Evolutionary conservation across 37 sponge, comb jelly and placozoan species (phyloP), one percentile per base, ranked within the genome.

Genomic region (Crambe crambe): DNA sequence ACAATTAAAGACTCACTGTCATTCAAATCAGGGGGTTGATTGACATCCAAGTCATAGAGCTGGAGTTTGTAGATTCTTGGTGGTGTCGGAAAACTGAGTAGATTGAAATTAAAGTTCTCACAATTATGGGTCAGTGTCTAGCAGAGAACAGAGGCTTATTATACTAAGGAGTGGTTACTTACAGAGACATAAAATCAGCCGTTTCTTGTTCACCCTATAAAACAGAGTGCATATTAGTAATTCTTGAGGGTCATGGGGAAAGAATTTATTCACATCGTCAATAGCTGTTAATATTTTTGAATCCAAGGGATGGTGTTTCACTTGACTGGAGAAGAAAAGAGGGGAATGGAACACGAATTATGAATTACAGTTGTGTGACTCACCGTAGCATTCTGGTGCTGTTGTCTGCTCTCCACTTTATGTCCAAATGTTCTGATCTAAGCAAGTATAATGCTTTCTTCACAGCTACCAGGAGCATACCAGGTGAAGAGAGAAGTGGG

Each of bases 61-160:
- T 81, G 81, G 1, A 81, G 40, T 58, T 72, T 69, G 35, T 69
- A 69, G 5, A 70, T 65, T 22, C 47, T 68, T n/a, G n/a, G n/a
- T n/a, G n/a, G n/a, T n/a, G n/a, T n/a, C n/a, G n/a, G n/a, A n/a
- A n/a, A n/a, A n/a, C n/a, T n/a, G n/a, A n/a, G n/a, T n/a, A n/a
- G n/a, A n/a, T n/a, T n/a, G n/a, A n/a, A n/a, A n/a, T n/a, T n/a
- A n/a, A n/a, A n/a, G n/a, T n/a, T n/a, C n/a, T n/a, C n/a, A n/a
- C n/a, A n/a, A n/a, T n/a, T n/a, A n/a, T n/a, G n/a, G n/a, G n/a
- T n/a, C n/a, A n/a, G n/a, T n/a, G n/a, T n/a, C n/a, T n/a, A n/a
- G n/a, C n/a, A n/a, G n/a, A n/a, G n/a, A n/a, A n/a, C n/a, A n/a
- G n/a, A n/a, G n/a, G n/a, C n/a, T n/a, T n/a, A n/a, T n/a, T n/a